Evolutionary conservation across 2,797 vertebrate genomes (phyloP), one percentile per base, ranked within the genome.

Genomic region (Mormyrus proboscirostris): DNA sequence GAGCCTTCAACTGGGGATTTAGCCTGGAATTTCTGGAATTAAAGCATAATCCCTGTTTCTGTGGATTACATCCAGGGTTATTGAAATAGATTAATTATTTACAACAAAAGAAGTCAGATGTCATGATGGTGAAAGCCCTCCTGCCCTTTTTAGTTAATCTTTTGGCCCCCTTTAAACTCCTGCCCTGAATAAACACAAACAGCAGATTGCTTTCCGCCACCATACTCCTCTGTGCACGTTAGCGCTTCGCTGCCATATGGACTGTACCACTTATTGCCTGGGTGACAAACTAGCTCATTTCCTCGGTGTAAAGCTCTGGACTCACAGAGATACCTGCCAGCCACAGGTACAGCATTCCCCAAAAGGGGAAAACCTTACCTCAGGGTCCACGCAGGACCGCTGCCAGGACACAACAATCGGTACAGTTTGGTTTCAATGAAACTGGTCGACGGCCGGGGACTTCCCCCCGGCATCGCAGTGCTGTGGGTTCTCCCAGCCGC

Each of bases 41-140:
- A 88, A 49, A 65, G 16, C 88, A n/a, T 65, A 90, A 91, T 91
- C 88, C 59, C 51, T 53, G 90, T 51, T 49, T 89, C 57, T 88
- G 22, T 62, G 62, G 76, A 86, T 83, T 47, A 83, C 65, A 69
- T 49, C 33, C 62, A 59, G n/a, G 51, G 82, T 86, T 49, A 89
- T 86, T 76, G 87, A 84, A 65, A 89, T 69, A 69, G n/a, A 82
- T 51, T 10, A 85, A 69, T 90, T 79, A 84, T 73, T 82, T 83
- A 83, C 79, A 89, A 69, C 85, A 44, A 25, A 88, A 69, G 25
- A 51, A 69, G 16, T 53, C 53, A 8, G 50, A 57, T 57, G 10
- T 33, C 14, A 41, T 38, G 55, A 87, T 87, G 86, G 14, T 41
- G 55, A 87, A 41, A 57, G 53, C 33, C 50, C 50, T 59, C 51